A percentile compares a stretch with the other conserved stretches of the same genome.
Conservation (phyloP, 2,113 vertebrate genomes). For the Sitta europaea region DNA sequence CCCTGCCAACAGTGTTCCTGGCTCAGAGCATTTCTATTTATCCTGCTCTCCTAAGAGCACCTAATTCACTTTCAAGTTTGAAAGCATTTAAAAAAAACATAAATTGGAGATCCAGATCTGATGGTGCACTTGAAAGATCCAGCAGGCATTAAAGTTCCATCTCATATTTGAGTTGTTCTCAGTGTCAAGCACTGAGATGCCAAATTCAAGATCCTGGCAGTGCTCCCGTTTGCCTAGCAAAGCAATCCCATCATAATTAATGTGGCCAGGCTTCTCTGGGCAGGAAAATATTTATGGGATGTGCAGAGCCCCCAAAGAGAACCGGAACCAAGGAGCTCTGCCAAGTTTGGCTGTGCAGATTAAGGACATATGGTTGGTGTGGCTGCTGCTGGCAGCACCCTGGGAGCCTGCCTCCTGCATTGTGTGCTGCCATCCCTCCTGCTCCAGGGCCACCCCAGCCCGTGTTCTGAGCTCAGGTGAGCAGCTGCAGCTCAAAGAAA, state of each 20-base stretch:
- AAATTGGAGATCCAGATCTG: neutral
- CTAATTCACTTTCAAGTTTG: conserved; percentile 23
- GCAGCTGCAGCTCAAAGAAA: too few relatives aligned
- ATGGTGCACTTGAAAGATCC: neutral
- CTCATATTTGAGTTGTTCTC: neutral
- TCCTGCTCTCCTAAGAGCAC: conserved; percentile 16
- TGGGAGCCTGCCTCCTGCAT: conserved; percentile 54
- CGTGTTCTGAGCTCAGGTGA: too few relatives aligned
- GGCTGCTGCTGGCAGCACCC: conserved; percentile 62
- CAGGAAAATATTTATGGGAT: conserved; percentile 70
- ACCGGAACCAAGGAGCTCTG: conserved; percentile 35
- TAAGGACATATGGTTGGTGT: conserved; percentile 69
- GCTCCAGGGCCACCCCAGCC: too few relatives aligned
- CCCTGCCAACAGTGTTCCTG: conserved; percentile 27
- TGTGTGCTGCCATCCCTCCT: conserved; percentile 64
- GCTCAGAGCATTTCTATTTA: conserved; percentile 51
- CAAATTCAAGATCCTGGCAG: neutral
- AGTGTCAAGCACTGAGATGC: neutral
- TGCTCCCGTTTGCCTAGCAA: neutral
- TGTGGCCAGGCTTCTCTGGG: neutral
- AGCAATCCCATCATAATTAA: conserved; percentile 33
- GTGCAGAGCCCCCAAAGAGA: conserved; percentile 72
- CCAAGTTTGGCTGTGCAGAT: conserved; percentile 69
- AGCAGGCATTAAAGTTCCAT: neutral
- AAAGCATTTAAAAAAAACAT: neutral